Evolutionary conservation across 1,140 invertebrate genomes (phyloP), one percentile per base, ranked within the genome.

Genomic region (Apis cerana): DNA sequence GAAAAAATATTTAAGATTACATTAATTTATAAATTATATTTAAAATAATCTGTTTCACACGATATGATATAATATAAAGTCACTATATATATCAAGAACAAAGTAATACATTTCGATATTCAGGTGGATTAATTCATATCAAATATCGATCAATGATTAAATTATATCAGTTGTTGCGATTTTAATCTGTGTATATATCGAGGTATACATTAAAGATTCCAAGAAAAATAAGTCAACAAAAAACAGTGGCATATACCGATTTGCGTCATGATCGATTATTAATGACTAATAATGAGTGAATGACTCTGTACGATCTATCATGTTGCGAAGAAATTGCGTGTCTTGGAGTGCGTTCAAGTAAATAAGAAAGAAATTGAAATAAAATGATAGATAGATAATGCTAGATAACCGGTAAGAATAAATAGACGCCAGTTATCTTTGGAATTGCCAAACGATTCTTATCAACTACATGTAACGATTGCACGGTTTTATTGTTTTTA

Each of bases 191-290:
- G 33, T 43, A 43, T 43, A 21, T 52, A 67, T 74, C 67, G 71
- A 86, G 67, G 71, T 71, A 84, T 48, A 75, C 48, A 43, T 75
- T 43, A 23, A 54, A 69, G 21, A 43, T 86, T 84, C 82, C 58
- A 56, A 56, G 82, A 80, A 85, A 80, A 80, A 75, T 84, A 74
- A 61, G 80, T 83, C 61, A 78, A 80, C 83, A 85, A 84, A 77
- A 85, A 85, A 69, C 17, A 52, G 61, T 77, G 43, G 67, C 69
- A n/a, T 23, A 52, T 50, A 19, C 43, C 15, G 54, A 83, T 83
- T 82, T 84, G 67, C 84, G 80, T 87, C 85, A 84, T 59, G 27
- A 59, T 54, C 9, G 81, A 61, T 69, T 50, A 21, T 15, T 78
- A 69, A 78, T 43, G 62, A 48, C 33, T 43, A 43, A 0, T 43